These are phyloP conservation scores for Diadema setosum DNA, from an alignment of 35 echinoderm and acorn worm genomes.

Conservation along the genomic window DNA sequence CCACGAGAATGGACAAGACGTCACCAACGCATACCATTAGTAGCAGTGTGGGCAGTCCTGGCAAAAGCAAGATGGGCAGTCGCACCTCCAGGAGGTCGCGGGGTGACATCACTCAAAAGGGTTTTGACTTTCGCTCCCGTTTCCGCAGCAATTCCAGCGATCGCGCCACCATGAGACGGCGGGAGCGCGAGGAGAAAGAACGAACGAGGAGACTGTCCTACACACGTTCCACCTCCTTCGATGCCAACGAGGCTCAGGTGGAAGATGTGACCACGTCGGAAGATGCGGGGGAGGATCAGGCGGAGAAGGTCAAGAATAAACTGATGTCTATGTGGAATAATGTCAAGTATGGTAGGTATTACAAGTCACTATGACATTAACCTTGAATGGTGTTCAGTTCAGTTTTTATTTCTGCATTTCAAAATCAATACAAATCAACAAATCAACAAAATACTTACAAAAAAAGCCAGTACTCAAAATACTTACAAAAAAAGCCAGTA, in stretches of 20 bases:
- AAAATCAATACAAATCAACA: no score
- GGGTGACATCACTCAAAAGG: background rate
- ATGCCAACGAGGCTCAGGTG: background rate
- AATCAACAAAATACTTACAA: no score
- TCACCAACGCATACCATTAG: background rate
- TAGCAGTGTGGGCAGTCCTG: background rate
- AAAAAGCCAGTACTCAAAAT: no score
- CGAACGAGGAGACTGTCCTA: background rate
- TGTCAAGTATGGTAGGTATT: constrained; percentile 91
- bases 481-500: no score
- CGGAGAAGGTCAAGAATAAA: constrained; percentile 90
- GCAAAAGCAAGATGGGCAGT: background rate
- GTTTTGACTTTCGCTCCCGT: background rate
- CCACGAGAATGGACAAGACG: background rate
- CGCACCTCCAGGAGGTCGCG: background rate
- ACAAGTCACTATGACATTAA: no score
- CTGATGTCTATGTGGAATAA: constrained; percentile 98
- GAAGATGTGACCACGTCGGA: background rate
- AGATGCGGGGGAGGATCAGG: constrained; percentile 65
- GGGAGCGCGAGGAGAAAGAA: background rate
- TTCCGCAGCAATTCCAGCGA: constrained; percentile 29
- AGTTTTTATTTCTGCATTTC: no score
- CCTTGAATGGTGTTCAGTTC: no score
- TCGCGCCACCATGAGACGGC: constrained; percentile 2
- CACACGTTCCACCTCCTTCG: constrained; percentile 19